Evolutionary conservation across 2,113 vertebrate species (phyloP).

Genomic region (Crocuta crocuta): DNA sequence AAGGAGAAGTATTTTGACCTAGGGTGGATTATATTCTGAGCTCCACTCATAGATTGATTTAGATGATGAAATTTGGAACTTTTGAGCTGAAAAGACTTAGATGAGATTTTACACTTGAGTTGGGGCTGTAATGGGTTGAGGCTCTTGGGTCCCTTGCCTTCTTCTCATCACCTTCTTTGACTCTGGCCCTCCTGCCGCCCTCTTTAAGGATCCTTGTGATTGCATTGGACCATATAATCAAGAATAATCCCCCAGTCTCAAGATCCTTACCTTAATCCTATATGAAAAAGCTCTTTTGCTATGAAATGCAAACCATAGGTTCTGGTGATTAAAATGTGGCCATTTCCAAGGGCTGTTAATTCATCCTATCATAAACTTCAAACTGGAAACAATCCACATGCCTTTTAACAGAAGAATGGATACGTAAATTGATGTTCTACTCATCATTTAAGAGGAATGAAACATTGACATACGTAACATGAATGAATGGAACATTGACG

Average conservation of each 20-base stretch:
- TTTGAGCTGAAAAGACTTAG: conserved; percentile 8
- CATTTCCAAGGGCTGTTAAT: background rate
- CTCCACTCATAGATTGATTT: background rate
- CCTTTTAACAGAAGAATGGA: background rate
- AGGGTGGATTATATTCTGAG: background rate
- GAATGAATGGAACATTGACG: background rate
- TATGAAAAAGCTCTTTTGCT: background rate
- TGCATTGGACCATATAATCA: background rate
- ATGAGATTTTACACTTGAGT: background rate
- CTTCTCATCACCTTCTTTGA: background rate
- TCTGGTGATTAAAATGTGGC: background rate
- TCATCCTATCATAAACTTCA: background rate
- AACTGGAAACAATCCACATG: background rate
- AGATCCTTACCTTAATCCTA: background rate
- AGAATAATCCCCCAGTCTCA: background rate
- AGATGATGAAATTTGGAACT: background rate
- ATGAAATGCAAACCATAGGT: background rate
- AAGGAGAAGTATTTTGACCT: background rate
- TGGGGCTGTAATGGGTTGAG: background rate
- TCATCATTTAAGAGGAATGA: background rate
- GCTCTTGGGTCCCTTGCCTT: background rate
- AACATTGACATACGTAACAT: background rate
- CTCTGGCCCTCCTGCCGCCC: background rate
- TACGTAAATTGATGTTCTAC: background rate
- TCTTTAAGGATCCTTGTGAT: background rate